A percentile compares a stretch with the other conserved stretches of the same genome.
Conservation (phyloP, 2,888 invertebrate genomes). For the Drosophila formosana region DNA sequence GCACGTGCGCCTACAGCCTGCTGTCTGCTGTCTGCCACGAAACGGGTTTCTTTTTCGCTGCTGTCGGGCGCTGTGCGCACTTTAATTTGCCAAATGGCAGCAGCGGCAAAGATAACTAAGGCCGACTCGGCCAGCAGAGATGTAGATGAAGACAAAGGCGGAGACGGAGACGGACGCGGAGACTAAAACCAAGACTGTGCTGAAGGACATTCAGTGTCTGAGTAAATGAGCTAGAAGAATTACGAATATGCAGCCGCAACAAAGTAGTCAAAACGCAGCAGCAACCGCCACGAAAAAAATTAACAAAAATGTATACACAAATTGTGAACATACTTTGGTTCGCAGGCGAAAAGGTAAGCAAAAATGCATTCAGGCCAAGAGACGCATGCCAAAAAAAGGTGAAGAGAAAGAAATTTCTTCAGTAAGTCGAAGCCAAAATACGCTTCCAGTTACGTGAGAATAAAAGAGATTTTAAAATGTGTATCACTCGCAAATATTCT, state of each 20-base stretch:
- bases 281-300: conserved; percentile 9
- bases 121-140: conserved; percentile 20
- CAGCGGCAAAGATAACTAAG: conserved; percentile 51
- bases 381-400: conserved; percentile 5
- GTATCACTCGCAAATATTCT: no score
- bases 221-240: conserved; percentile 75
- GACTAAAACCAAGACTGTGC: conserved; percentile 32
- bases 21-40: conserved; percentile 25
- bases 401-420: background rate
- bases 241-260: conserved; percentile 60
- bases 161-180: conserved; percentile 11
- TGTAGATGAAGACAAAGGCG: conserved; percentile 8
- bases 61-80: conserved; percentile 53
- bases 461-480: background rate
- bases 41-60: conserved; percentile 62
- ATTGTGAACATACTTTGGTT: conserved; percentile 51
- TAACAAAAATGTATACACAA: conserved; percentile 38
- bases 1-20: conserved; percentile 61
- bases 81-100: conserved; percentile 73
- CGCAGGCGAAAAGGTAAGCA: conserved; percentile 50
- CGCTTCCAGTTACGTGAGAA: background rate
- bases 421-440: background rate
- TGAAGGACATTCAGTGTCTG: conserved; percentile 74
- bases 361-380: conserved; percentile 30
- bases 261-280: conserved; percentile 52